Percentiles rank a stretch among this genome's conserved stretches.
Conservation (phyloP, 1,140 invertebrate genomes). For the Stegodyphus dumicola region DNA sequence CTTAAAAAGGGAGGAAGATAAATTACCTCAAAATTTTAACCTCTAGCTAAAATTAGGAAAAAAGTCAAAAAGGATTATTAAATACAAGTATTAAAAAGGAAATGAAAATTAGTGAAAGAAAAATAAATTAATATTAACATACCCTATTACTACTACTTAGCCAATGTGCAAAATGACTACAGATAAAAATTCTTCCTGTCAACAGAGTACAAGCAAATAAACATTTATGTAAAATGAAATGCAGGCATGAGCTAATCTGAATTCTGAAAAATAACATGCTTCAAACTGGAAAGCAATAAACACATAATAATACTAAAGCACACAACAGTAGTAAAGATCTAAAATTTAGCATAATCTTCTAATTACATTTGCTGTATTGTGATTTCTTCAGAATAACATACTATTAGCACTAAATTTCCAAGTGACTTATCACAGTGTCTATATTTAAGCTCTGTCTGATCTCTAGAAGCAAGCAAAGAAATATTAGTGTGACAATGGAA, state of each 20-base stretch:
- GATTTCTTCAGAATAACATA: not conserved
- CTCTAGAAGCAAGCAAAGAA: no score
- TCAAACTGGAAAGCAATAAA: conserved; percentile 6
- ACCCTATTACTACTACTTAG: conserved; percentile 58
- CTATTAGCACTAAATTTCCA: no score
- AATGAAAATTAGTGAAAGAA: conserved; percentile 31
- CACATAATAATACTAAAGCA: not conserved
- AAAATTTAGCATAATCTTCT: conserved; percentile 1
- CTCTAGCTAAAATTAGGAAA: not conserved
- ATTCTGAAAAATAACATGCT: conserved; percentile 47
- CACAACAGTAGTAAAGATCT: conserved; percentile 5
- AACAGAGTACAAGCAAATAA: conserved; percentile 60
- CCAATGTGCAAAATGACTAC: conserved; percentile 60
- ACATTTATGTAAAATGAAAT: conserved; percentile 32
- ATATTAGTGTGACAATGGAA: no score
- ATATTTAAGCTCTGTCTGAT: no score
- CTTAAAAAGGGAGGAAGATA: no score
- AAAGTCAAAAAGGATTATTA: not conserved
- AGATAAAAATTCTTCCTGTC: conserved; percentile 56
- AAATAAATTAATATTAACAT: conserved; percentile 51
- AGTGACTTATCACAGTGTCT: no score
- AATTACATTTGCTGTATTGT: not conserved
- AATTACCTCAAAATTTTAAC: not conserved
- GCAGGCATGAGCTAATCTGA: conserved; percentile 56
- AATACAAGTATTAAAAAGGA: conserved; percentile 1